Evolutionary conservation across 1,140 invertebrate genomes (phyloP).

Genomic region (Trachelipus rathkii): DNA sequence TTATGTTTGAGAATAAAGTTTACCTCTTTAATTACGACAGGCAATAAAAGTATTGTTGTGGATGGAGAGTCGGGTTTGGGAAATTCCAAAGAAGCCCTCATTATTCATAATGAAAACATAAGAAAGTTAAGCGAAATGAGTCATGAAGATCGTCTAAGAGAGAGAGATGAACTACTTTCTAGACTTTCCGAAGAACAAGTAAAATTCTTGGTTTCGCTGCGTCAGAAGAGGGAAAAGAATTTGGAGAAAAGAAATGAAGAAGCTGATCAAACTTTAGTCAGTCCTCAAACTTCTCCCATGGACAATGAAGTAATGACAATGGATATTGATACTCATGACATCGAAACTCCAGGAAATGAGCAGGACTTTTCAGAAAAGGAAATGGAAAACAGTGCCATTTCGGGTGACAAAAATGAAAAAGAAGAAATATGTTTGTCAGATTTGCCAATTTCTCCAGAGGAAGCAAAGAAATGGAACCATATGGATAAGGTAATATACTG

Average conservation of each 20-base stretch:
- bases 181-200: constrained; percentile 24
- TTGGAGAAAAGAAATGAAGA: background rate
- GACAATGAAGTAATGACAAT: constrained; percentile 5
- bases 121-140: constrained; percentile 22
- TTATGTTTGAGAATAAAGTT: background rate
- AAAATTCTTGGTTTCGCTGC: constrained; percentile 23
- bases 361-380: background rate
- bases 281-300: background rate
- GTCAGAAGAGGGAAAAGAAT: constrained; percentile 13
- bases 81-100: constrained; percentile 13
- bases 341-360: background rate
- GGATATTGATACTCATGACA: background rate
- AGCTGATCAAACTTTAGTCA: background rate
- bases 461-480: constrained; percentile 39
- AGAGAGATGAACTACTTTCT: constrained; percentile 25
- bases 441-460: constrained; percentile 32
- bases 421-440: constrained; percentile 8
- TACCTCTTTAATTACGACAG: constrained; percentile 3
- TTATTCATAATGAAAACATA: constrained; percentile 31
- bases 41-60: constrained; percentile 27
- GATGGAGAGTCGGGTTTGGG: background rate
- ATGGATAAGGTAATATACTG: constrained; percentile 34
- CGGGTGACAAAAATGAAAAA: background rate
- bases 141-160: constrained; percentile 29
- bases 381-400: background rate